These are phyloP conservation scores for Tamias sibiricus DNA, from an alignment of 2,113 vertebrate species.

Conservation along the genomic window DNA sequence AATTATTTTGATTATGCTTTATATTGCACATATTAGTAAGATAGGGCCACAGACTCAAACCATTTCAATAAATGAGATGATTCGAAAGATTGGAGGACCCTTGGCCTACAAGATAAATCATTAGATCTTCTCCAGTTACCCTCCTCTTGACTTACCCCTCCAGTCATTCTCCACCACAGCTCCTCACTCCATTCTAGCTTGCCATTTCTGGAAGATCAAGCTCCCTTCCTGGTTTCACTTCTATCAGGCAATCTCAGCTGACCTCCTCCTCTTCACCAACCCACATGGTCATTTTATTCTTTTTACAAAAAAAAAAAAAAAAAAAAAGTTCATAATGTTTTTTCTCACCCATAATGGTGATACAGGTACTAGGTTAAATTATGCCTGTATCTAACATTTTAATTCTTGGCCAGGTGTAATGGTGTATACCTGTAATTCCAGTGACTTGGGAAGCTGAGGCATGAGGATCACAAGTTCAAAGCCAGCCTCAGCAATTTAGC, in stretches of 20 bases:
- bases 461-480: too few relatives aligned
- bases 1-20: conserved; percentile 4
- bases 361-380: background rate
- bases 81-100: background rate
- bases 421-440: too few relatives aligned
- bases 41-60: background rate
- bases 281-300: background rate
- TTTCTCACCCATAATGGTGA: background rate
- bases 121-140: background rate
- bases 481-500: too few relatives aligned
- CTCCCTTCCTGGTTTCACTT: background rate
- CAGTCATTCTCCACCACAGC: too few relatives aligned
- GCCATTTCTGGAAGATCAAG: background rate
- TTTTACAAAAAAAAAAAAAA: background rate
- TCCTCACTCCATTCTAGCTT: rapidly evolving
- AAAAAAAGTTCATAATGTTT: background rate
- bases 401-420: background rate
- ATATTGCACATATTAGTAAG: background rate
- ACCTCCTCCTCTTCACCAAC: background rate
- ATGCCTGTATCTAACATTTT: background rate
- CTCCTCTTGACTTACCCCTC: background rate
- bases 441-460: too few relatives aligned
- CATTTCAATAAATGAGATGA: background rate
- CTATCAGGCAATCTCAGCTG: background rate
- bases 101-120: background rate